phyloP scores from a whole-genome alignment of 2,797 vertebrate genomes.

The Erpetoichthys calabaricus region DNA sequence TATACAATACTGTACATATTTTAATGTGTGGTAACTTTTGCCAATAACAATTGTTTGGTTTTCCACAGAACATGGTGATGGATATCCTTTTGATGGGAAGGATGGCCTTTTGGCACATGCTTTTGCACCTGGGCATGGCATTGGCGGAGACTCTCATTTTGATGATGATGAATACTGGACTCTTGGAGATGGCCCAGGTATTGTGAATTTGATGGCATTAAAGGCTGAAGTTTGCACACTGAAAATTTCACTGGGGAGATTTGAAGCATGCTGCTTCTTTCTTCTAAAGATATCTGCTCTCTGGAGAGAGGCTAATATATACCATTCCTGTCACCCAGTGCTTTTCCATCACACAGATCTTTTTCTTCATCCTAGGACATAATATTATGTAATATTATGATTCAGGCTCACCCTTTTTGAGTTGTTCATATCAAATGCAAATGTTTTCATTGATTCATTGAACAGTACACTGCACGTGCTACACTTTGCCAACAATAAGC shows the following conservation, averaged over 20 bases:
- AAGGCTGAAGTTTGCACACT: background rate
- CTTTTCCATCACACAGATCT: no score
- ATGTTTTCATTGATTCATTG: no score
- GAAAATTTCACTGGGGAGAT: slow-evolving; percentile 20
- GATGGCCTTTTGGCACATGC: slow-evolving; percentile 94
- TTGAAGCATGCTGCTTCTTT: slow-evolving; percentile 3
- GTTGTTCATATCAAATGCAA: no score
- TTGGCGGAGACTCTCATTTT: slow-evolving; percentile 96
- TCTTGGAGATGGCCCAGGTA: slow-evolving; percentile 91
- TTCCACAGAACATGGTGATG: slow-evolving; percentile 82
- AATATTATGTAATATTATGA: no score
- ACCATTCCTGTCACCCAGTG: no score
- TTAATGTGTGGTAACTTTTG: no score
- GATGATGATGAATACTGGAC: slow-evolving; percentile 97
- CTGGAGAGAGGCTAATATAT: no score
- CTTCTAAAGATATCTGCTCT: slow-evolving; percentile 18
- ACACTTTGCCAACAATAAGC: no score
- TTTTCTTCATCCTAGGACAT: no score
- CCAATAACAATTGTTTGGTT: background rate
- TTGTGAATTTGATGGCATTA: background rate
- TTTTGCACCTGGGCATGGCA: slow-evolving; percentile 81
- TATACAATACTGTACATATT: no score
- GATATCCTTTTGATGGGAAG: slow-evolving; percentile 95
- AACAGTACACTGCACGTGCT: no score
- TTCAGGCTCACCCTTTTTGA: no score